These are phyloP conservation scores for Chaenocephalus aceratus DNA, from an alignment of 2,113 vertebrate genomes.

Conservation along the genomic window DNA sequence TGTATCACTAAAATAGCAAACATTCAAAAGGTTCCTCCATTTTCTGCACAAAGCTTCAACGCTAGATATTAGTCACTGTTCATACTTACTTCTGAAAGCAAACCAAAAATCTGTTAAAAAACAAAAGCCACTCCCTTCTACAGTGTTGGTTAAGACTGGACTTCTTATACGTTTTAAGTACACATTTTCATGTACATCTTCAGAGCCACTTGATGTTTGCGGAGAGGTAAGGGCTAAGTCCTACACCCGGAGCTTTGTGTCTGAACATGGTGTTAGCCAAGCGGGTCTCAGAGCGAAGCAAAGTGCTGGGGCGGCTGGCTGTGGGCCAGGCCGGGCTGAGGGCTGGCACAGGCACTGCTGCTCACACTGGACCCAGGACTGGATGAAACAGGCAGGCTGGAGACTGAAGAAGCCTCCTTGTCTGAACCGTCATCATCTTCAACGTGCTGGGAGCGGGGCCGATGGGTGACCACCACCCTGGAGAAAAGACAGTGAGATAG, in stretches of 20 bases:
- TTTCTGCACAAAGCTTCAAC: too few relatives aligned
- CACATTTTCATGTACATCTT: background rate
- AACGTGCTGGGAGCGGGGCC: background rate
- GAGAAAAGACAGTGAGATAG: background rate
- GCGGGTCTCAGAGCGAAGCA: constrained; percentile 14
- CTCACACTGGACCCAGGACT: constrained; percentile 52
- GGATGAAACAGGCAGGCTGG: constrained; percentile 49
- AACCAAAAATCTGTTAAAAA: background rate
- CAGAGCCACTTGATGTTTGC: background rate
- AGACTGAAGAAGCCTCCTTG: constrained; percentile 51
- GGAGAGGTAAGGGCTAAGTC: background rate
- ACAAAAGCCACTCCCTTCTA: background rate
- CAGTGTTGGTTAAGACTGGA: background rate
- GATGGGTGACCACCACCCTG: constrained; percentile 68
- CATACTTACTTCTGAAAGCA: background rate
- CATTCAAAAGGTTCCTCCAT: background rate
- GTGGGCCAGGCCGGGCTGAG: constrained; percentile 40
- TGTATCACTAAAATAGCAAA: background rate
- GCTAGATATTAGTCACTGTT: too few relatives aligned
- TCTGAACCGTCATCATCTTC: constrained; percentile 41
- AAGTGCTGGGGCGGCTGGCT: constrained; percentile 39
- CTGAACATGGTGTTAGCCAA: background rate
- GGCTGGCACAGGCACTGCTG: constrained; percentile 60
- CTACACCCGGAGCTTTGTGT: background rate
- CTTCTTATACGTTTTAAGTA: background rate